Evolutionary conservation across 2,888 invertebrate species (phyloP), one percentile per base, ranked within the genome.

Genomic region (Plutella xylostella): DNA sequence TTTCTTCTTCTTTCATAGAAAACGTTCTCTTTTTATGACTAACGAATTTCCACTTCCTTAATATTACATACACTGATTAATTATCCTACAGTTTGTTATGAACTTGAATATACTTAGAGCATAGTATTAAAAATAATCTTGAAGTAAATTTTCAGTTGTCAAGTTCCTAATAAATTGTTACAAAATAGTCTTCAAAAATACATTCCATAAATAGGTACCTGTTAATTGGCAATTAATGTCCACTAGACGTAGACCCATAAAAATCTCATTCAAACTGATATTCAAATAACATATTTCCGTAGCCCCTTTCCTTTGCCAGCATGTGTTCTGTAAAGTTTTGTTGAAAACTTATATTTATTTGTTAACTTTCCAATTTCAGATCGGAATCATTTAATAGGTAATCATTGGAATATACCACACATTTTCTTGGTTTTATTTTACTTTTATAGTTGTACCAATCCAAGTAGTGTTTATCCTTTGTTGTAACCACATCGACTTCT

Each of bases 321-420:
- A 69, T 68, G 68, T 47, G 49, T 63, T 61, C 41, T 57, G 61
- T 66, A 54, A 56, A n/a, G n/a, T n/a, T n/a, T n/a, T n/a, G n/a
- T n/a, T n/a, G n/a, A n/a, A n/a, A 55, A 50, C 56, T 58, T 61
- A 45, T 67, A 77, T 78, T 78, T 63, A 79, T 76, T 77, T 72
- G 57, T 61, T 59, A 53, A 62, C 68, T 83, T 82, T 78, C 77
- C 77, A 79, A 72, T 84, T 85, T 83, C 85, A 84, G 84, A 85
- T 84, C 85, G 85, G 85, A 83, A 78, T 83, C 85, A 85, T 83
- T 77, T 79, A 76, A 72, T 83, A 80, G 85, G 85, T 85, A 84
- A 84, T 71, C 72, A 71, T 72, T 72, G 68, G 61, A 68, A 61
- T 69, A 61, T 70, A 65, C 62, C 67, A 68, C 69, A 63, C 68